Conservation (phyloP, 2,113 vertebrate genomes). For the chimpanzee (Pan troglodytes) region DNA sequence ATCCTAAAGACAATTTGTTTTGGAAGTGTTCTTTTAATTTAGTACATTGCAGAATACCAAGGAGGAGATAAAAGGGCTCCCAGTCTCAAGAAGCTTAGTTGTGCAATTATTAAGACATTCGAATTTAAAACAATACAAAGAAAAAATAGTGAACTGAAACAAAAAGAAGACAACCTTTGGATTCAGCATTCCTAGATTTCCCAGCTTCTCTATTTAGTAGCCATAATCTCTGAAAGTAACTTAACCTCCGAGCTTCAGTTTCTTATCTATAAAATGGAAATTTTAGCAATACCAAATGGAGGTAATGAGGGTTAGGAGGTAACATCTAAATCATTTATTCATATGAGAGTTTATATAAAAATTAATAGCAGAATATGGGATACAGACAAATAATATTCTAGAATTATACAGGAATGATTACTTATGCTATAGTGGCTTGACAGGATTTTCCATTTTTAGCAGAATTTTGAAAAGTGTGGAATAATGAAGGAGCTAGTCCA, state of each 20-base stretch:
- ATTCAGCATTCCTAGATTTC: not conserved
- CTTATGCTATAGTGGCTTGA: not conserved
- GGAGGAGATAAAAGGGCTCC: not conserved
- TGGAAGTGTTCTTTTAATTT: not conserved
- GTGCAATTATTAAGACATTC: not conserved
- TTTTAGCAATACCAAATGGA: not conserved
- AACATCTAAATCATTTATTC: not conserved
- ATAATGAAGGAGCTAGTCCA: not conserved
- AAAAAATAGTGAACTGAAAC: not conserved
- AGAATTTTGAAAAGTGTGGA: not conserved
- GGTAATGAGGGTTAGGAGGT: not conserved
- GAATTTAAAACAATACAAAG: not conserved
- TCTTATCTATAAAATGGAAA: not conserved
- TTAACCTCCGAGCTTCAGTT: not conserved
- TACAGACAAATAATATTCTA: not conserved
- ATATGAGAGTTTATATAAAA: not conserved
- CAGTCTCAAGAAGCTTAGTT: not conserved
- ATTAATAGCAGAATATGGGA: not conserved
- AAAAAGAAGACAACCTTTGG: not conserved
- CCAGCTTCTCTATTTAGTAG: not conserved
- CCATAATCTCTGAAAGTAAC: not conserved
- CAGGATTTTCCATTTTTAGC: not conserved
- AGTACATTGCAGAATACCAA: not conserved
- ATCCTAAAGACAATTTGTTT: not conserved
- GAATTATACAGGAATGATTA: not conserved